phyloP scores from a whole-genome alignment of 2,888 invertebrate genomes.

The Dolomedes plantarius region DNA sequence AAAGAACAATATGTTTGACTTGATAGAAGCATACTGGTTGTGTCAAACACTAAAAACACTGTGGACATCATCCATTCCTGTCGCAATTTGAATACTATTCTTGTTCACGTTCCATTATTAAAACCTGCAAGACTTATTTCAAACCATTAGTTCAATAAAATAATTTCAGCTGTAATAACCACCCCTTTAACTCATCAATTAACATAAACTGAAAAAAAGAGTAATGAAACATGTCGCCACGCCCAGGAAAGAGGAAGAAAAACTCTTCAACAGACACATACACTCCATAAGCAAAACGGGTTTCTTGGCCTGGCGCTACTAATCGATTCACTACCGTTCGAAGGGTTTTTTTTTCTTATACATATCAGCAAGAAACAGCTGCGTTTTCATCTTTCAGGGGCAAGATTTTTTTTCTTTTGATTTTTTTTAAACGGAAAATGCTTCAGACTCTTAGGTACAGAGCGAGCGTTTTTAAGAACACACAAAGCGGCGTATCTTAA shows the following conservation, averaged over 20 bases:
- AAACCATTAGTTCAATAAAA: no score
- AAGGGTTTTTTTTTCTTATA: slow-evolving; percentile 54
- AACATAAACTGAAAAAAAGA: no score
- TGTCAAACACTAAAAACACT: no score
- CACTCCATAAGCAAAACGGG: slow-evolving; percentile 39
- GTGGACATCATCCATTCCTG: no score
- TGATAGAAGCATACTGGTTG: no score
- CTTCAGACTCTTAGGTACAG: not conserved
- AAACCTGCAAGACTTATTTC: no score
- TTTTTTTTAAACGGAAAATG: slow-evolving; percentile 21
- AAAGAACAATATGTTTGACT: no score
- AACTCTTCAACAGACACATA: slow-evolving; percentile 32
- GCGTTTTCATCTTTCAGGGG: slow-evolving; percentile 50
- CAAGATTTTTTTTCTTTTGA: slow-evolving; percentile 43
- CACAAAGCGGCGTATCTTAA: slow-evolving; percentile 39
- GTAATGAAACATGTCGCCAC: not conserved
- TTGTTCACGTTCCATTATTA: no score
- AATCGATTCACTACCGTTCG: slow-evolving; percentile 44
- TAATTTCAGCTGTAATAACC: no score
- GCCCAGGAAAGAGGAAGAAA: not conserved
- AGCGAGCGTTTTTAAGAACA: slow-evolving; percentile 15
- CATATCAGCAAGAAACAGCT: slow-evolving; percentile 49
- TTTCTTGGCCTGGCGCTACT: slow-evolving; percentile 30
- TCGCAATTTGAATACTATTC: no score
- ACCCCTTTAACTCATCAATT: no score